Conservation (phyloP, 2,113 vertebrate species). For the Erythrocercus mccallii region DNA sequence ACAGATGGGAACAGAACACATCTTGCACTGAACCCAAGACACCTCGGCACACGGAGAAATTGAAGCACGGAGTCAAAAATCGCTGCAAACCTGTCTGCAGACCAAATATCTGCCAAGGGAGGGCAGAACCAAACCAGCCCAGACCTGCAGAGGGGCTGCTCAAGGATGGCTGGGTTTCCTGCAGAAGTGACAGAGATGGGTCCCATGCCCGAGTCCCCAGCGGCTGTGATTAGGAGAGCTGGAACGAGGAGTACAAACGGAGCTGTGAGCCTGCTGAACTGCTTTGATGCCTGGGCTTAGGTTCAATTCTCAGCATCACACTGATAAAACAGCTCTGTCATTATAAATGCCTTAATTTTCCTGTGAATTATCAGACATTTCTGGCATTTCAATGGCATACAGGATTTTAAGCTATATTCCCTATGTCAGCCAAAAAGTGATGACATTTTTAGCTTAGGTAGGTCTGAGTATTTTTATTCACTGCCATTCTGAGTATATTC, state of each 20-base stretch:
- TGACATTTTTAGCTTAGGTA: not conserved
- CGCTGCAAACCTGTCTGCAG: constrained; percentile 17
- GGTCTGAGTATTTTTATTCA: constrained; percentile 5
- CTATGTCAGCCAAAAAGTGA: constrained; percentile 2
- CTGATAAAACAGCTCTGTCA: constrained; percentile 2
- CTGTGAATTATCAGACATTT: constrained; percentile 19
- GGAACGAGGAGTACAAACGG: not conserved
- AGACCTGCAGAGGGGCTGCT: not conserved
- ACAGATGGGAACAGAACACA: not conserved
- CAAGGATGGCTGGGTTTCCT: not conserved
- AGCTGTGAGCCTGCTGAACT: constrained; percentile 16
- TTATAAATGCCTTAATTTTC: constrained; percentile 30
- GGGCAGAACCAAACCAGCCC: not conserved
- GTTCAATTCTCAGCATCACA: not conserved
- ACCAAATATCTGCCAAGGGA: constrained; percentile 8
- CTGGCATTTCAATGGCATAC: not conserved
- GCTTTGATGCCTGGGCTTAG: not conserved
- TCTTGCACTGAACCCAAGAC: not conserved
- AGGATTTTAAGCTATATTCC: not conserved
- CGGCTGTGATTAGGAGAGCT: not conserved
- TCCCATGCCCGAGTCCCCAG: not conserved
- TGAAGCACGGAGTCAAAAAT: constrained; percentile 36
- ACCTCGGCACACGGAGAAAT: not conserved
- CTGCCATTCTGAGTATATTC: not conserved
- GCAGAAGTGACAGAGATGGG: not conserved